phyloP scores from a whole-genome alignment of 2,888 invertebrate genomes.

The Biston betularia region DNA sequence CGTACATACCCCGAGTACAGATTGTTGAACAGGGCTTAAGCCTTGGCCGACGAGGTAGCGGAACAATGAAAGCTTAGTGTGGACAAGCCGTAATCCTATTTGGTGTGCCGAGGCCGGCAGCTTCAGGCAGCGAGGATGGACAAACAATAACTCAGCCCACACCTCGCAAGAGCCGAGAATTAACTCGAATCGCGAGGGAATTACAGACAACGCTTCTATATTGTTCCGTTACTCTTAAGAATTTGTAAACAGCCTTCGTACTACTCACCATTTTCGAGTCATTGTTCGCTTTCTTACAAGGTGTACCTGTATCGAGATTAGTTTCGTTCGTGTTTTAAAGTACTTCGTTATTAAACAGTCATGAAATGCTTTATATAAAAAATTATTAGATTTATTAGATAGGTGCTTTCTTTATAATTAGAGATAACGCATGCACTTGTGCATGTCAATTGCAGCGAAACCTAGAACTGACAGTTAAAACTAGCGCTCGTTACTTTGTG shows the following conservation, averaged over 20 bases:
- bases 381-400: no score
- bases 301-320: conserved; percentile 35
- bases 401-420: no score
- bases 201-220: conserved; percentile 39
- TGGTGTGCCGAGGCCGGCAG: conserved; percentile 50
- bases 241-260: conserved; percentile 40
- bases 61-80: conserved; percentile 61
- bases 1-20: conserved; percentile 51
- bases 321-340: conserved; percentile 36
- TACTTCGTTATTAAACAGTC: conserved; percentile 13
- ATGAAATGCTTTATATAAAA: background rate
- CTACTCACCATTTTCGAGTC: conserved; percentile 34
- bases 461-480: no score
- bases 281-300: conserved; percentile 37
- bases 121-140: conserved; percentile 46
- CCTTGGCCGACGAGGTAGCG: conserved; percentile 51
- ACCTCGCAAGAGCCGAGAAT: conserved; percentile 54
- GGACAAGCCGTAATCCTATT: conserved; percentile 68
- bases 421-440: no score
- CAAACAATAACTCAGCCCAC: conserved; percentile 63
- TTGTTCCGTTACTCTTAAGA: conserved; percentile 41
- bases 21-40: conserved; percentile 53
- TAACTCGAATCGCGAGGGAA: conserved; percentile 45
- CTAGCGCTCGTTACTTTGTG: no score
- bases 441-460: no score